Conservation (phyloP, 2,113 vertebrate genomes). For the Ciconia boyciana region DNA sequence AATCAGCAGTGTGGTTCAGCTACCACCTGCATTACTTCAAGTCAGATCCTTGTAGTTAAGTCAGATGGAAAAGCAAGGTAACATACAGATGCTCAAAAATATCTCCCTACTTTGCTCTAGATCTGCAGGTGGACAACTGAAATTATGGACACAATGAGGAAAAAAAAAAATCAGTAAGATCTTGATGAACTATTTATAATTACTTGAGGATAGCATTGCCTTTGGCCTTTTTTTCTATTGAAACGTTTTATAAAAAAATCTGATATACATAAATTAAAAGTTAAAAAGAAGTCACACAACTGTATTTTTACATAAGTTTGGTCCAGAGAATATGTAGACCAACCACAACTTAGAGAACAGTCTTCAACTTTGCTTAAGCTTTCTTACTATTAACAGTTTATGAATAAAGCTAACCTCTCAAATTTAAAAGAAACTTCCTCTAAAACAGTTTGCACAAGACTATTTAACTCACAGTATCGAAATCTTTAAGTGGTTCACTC, state of each 20-base stretch:
- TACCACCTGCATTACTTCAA: neutral
- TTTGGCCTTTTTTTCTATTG: neutral
- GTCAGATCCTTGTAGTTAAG: neutral
- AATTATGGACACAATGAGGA: neutral
- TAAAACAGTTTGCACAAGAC: neutral
- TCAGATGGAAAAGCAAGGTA: neutral
- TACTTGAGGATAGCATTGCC: neutral
- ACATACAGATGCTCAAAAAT: neutral
- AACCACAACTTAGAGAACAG: neutral
- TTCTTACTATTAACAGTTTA: neutral
- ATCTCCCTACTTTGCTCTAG: neutral
- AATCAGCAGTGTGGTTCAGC: neutral
- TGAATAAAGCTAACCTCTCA: neutral
- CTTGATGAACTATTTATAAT: neutral
- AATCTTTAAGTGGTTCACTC: slow-evolving; percentile 64
- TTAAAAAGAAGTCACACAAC: slow-evolving; percentile 17
- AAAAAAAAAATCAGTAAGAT: neutral
- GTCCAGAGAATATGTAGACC: neutral
- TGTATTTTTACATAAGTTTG: neutral
- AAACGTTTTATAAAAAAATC: slow-evolving; percentile 22
- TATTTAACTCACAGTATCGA: slow-evolving; percentile 62
- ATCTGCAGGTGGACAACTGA: neutral
- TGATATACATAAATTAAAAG: slow-evolving; percentile 54
- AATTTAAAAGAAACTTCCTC: neutral
- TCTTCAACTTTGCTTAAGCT: neutral